Conservation (phyloP, 2,888 invertebrate species). For the Xanthia togata region DNA sequence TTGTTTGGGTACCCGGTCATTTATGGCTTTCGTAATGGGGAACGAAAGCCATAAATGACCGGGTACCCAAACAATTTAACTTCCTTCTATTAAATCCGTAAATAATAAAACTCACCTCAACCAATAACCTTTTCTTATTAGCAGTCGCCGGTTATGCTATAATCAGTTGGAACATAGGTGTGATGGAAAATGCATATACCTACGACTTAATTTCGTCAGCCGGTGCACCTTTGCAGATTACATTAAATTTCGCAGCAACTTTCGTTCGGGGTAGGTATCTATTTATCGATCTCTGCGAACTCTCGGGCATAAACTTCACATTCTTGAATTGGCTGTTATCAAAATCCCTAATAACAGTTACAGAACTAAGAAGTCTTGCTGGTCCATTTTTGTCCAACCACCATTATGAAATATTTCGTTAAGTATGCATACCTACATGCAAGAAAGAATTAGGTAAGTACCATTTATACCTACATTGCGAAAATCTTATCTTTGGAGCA, state of each 20-base stretch:
- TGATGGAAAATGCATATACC: not conserved
- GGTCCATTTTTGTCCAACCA: not conserved
- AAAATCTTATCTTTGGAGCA: not conserved
- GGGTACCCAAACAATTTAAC: too few relatives aligned
- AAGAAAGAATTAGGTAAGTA: not conserved
- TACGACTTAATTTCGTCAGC: slow-evolving; percentile 14
- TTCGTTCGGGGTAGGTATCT: too few relatives aligned
- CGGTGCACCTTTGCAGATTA: not conserved
- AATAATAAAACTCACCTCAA: not conserved
- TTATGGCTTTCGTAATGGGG: too few relatives aligned
- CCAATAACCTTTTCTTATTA: not conserved
- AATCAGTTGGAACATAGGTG: not conserved
- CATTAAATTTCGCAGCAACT: not conserved
- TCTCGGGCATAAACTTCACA: too few relatives aligned
- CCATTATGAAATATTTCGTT: not conserved
- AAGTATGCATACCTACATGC: not conserved
- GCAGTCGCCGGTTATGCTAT: not conserved
- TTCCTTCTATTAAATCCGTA: slow-evolving; percentile 1
- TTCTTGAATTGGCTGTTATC: not conserved
- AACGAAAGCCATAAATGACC: too few relatives aligned
- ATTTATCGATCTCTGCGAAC: too few relatives aligned
- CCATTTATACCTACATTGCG: not conserved
- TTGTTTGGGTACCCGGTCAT: too few relatives aligned
- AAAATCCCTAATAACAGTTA: not conserved
- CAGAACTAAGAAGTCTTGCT: too few relatives aligned